Base-by-base conservation (phyloP, 2,888 invertebrate species). In the Brachyptera putata region DNA sequence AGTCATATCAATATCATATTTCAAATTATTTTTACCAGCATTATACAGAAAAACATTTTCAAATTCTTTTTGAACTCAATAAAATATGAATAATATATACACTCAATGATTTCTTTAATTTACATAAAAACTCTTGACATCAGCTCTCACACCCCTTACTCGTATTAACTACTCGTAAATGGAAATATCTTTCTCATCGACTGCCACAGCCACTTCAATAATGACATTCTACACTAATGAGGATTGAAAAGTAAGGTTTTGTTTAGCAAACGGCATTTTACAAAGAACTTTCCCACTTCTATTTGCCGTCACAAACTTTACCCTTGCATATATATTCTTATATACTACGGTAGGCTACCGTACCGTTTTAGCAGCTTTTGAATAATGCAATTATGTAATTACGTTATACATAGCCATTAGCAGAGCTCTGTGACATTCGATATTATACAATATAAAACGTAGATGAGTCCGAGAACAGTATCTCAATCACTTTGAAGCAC, bases 61-160 rank as follows among this genome's bases (percentile, higher is more conserved):
- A 11, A 30, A 30, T 30, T 30, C n/a, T n/a, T 41, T 41, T 18
- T 18, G 21, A 41, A 46, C 46, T 46, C n/a, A 46, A 22, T 46
- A 46, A 46, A 21, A 46, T 30, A 46, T 46, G 21, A 11, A 46
- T n/a, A 46, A 46, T 46, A 22, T 46, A 21, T 46, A 46, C 24
- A 46, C 46, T n/a, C n/a, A n/a, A 46, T 46, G 18, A n/a, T 21
- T 46, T 46, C n/a, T 24, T 46, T 24, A 41, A 46, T 46, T 24
- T 46, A 46, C 46, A 46, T 46, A 46, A 46, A 46, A 46, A 24
- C 22, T n/a, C 46, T 46, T 46, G 46, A 22, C n/a, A n/a, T 13
- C 46, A 46, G 5, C 22, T 3, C 46, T 13, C 22, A 2, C 46
- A 14, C 46, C 21, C 22, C 22, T 46, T 5, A 22, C 3, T 46